A percentile compares a stretch with the other conserved stretches of the same genome.
Conservation (phyloP, 2,797 vertebrate species). For the Myotis planiceps region DNA sequence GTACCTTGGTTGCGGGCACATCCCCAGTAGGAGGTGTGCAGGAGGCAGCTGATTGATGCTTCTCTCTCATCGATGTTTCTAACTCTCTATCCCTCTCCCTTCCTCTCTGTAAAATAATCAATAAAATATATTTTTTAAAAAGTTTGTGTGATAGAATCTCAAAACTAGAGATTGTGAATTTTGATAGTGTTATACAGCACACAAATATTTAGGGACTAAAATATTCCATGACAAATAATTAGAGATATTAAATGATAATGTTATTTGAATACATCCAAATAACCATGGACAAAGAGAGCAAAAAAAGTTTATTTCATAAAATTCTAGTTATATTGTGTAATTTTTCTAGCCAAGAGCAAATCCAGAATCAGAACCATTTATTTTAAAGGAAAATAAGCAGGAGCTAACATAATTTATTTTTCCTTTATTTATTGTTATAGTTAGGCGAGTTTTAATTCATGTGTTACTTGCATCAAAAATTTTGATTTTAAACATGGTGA, state of each 20-base stretch:
- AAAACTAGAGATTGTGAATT: neutral
- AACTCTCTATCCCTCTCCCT: no score
- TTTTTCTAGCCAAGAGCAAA: neutral
- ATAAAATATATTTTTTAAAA: no score
- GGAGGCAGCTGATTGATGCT: no score
- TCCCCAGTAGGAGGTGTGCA: no score
- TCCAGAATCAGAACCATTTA: neutral
- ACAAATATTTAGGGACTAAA: neutral
- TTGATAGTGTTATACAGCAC: neutral
- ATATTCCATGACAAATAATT: neutral
- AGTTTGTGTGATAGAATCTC: neutral
- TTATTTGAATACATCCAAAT: neutral
- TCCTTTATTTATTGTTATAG: neutral
- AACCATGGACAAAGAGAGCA: neutral
- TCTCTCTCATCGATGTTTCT: no score
- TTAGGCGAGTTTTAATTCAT: neutral
- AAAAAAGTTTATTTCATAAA: neutral
- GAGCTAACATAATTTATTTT: neutral
- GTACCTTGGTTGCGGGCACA: no score
- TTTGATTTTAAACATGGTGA: neutral
- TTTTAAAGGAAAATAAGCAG: neutral
- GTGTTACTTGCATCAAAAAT: neutral
- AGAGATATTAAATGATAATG: neutral
- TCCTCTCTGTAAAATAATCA: no score
- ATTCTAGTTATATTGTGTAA: neutral